phyloP scores from a whole-genome alignment of 2,888 invertebrate genomes.

The Subacronicta megacephala region DNA sequence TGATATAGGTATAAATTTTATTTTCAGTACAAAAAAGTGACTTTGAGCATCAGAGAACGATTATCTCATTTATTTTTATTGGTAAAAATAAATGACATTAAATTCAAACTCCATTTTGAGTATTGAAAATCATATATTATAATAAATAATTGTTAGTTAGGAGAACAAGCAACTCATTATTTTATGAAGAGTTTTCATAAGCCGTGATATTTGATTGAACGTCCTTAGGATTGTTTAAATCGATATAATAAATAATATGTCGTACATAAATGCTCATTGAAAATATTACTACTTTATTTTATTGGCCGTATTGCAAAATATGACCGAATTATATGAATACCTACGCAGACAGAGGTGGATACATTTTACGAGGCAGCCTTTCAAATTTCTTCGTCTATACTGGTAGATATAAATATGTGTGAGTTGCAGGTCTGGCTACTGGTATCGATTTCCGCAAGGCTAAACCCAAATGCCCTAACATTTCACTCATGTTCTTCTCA shows the following conservation, averaged over 20 bases:
- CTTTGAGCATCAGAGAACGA: too few relatives aligned
- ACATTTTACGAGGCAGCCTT: conserved; percentile 60
- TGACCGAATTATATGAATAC: conserved; percentile 48
- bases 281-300: conserved; percentile 51
- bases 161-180: too few relatives aligned
- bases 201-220: too few relatives aligned
- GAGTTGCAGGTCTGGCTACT: conserved; percentile 64
- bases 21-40: too few relatives aligned
- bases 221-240: conserved; percentile 9
- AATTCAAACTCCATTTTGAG: too few relatives aligned
- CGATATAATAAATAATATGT: conserved; percentile 27
- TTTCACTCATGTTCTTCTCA: conserved; percentile 28
- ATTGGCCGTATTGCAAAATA: conserved; percentile 53
- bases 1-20: too few relatives aligned
- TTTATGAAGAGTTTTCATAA: too few relatives aligned
- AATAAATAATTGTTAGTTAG: too few relatives aligned
- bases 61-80: too few relatives aligned
- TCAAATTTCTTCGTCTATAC: conserved; percentile 60
- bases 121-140: too few relatives aligned
- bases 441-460: conserved; percentile 69
- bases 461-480: conserved; percentile 57
- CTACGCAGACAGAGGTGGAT: conserved; percentile 50
- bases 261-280: conserved; percentile 42
- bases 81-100: too few relatives aligned
- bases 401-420: conserved; percentile 59